Evolutionary conservation across 2,113 vertebrate species (phyloP).

Genomic region (Mixornis gularis): DNA sequence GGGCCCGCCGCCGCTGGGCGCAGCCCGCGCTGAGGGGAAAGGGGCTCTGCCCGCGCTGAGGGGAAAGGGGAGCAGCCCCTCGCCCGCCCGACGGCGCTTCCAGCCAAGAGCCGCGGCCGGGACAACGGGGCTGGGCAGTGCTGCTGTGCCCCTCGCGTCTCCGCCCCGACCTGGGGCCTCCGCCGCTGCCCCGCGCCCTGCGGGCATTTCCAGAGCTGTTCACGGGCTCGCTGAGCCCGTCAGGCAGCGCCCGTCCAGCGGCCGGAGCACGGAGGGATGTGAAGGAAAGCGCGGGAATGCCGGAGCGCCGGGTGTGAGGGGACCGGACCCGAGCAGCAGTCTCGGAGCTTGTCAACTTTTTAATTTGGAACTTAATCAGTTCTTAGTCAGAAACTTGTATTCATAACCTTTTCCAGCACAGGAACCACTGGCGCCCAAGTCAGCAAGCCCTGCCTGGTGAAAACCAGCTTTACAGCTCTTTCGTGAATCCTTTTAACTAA

Average conservation of each 20-base stretch:
- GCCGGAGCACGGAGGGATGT: rapidly evolving
- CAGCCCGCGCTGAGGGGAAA: not conserved
- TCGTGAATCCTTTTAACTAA: not conserved
- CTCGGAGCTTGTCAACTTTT: too few species aligned
- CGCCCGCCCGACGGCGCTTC: not conserved
- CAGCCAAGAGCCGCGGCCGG: not conserved
- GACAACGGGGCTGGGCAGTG: not conserved
- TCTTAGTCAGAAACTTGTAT: not conserved
- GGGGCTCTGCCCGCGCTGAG: not conserved
- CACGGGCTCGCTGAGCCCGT: rapidly evolving
- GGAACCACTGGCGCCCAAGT: rapidly evolving
- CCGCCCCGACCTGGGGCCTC: too few species aligned
- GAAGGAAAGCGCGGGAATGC: not conserved
- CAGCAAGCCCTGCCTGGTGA: not conserved
- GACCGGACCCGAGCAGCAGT: rapidly evolving
- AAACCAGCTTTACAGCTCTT: not conserved
- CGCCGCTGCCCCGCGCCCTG: rapidly evolving
- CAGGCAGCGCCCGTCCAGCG: not conserved
- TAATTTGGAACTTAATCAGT: not conserved
- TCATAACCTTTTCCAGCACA: not conserved
- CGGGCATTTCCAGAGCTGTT: rapidly evolving
- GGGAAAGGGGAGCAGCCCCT: not conserved
- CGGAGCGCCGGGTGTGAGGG: too few species aligned
- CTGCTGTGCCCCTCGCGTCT: too few species aligned
- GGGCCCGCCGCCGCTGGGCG: not conserved